Conservation (phyloP, 2,888 invertebrate species). For the Drosophila ustulata region DNA sequence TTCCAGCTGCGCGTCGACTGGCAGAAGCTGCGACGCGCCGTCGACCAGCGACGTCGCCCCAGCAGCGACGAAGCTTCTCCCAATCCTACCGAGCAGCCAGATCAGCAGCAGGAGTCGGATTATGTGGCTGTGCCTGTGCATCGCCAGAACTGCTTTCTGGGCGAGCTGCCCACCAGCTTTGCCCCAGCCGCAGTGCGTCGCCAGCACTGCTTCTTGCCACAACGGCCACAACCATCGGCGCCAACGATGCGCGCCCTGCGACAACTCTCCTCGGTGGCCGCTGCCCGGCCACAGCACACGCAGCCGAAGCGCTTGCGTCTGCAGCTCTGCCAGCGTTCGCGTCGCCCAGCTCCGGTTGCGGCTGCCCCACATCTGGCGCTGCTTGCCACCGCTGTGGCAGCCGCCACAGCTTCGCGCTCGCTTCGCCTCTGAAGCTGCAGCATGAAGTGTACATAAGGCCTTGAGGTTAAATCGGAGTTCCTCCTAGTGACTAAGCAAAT, state of each 20-base stretch:
- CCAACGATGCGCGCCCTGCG: conserved; percentile 9
- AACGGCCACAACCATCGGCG: conserved; percentile 9
- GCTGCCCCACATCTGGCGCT: conserved; percentile 1
- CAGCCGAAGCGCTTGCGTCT: conserved; percentile 45
- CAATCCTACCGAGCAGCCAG: background rate
- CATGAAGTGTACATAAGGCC: conserved; percentile 27
- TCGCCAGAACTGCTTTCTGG: conserved; percentile 83
- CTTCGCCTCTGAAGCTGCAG: conserved; percentile 52
- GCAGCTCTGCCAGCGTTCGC: background rate
- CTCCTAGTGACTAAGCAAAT: conserved; percentile 27
- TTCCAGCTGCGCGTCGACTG: conserved; percentile 78
- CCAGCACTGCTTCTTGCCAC: conserved; percentile 31
- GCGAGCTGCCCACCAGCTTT: conserved; percentile 55
- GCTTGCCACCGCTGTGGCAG: conserved; percentile 1
- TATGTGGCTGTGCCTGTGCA: conserved; percentile 73
- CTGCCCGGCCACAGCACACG: background rate
- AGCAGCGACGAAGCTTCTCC: background rate
- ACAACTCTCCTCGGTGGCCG: background rate
- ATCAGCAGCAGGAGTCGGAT: background rate
- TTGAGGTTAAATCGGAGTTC: conserved; percentile 45
- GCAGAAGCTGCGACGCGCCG: conserved; percentile 50
- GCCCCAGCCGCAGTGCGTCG: conserved; percentile 34
- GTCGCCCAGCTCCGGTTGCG: conserved; percentile 23
- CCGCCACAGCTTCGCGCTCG: conserved; percentile 38
- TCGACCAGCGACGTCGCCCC: conserved; percentile 41